These are phyloP conservation scores for Synanthedon myopaeformis DNA, from an alignment of 2,888 invertebrate genomes.

Conservation along the genomic window DNA sequence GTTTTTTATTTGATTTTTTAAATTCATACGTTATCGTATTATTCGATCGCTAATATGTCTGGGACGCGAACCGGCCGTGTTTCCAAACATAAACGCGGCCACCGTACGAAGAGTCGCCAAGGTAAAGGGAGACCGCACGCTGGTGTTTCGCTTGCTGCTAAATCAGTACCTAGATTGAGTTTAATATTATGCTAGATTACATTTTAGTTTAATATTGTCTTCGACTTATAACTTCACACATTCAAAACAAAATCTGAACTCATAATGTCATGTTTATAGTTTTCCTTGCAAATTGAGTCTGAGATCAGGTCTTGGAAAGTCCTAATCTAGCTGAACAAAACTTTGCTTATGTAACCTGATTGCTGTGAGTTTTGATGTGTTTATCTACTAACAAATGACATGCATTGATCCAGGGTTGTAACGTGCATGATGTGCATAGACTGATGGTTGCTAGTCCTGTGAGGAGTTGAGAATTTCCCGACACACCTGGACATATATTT, in stretches of 20 bases:
- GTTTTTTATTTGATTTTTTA: not conserved
- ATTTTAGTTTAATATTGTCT: constrained; percentile 25
- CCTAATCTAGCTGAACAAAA: too few species aligned
- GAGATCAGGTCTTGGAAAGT: too few species aligned
- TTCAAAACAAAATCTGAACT: too few species aligned
- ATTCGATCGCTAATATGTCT: constrained; percentile 34
- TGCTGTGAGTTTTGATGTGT: constrained; percentile 10
- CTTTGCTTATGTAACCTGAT: not conserved
- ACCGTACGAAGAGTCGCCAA: constrained; percentile 48
- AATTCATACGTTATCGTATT: not conserved
- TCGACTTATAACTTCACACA: constrained; percentile 13
- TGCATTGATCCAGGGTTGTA: constrained; percentile 61
- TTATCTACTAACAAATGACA: constrained; percentile 51
- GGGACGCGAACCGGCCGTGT: constrained; percentile 53
- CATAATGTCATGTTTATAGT: too few species aligned
- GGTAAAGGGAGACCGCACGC: constrained; percentile 46
- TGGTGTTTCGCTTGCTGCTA: constrained; percentile 29
- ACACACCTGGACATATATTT: constrained; percentile 46
- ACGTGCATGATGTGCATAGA: constrained; percentile 60
- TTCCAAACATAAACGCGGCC: constrained; percentile 46
- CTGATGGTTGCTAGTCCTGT: constrained; percentile 41
- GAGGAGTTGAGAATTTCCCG: constrained; percentile 24
- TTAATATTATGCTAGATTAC: not conserved
- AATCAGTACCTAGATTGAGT: constrained; percentile 12
- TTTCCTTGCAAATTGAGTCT: too few species aligned